Base-by-base conservation (phyloP, 1,140 invertebrate species). In the Drosophila chauvacae region DNA sequence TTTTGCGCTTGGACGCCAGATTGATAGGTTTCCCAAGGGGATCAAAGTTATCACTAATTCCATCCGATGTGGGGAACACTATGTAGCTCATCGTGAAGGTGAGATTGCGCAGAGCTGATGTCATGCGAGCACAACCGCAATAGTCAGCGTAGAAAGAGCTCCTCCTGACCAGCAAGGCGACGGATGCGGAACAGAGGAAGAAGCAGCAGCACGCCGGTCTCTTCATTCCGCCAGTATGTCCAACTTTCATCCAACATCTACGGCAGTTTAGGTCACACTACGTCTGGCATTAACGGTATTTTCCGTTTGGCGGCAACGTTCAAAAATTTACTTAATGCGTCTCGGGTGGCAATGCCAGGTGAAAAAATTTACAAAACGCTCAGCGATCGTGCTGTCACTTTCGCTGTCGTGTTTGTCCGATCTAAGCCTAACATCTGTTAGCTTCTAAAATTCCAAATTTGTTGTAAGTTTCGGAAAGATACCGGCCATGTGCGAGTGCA, bases 371-470 rank as follows among this genome's bases (percentile, higher is more conserved):
- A 26, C 3, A 30, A 42, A 16, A 3, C 7, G 28, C 14, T 42
- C 35, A 42, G 10, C 37, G 14, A 30, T 30, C n/a, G 23, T 16
- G 1, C 4, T 44, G 30, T 44, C 39, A 23, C 14, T 20, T 9
- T 58, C 4, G 14, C 9, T 48, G 47, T 20, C 14, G 53, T 13
- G 11, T 44, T 9, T 28, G 47, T 44, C 13, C 16, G 9, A 16
- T 16, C 39, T 26, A 14, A 44, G 28, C 56, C 26, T 35, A 14
- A 64, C 23, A 23, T 41, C 33, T 65, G 18, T 5, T 39, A n/a
- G 20, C 20, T 11, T 39, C 10, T 10, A 33, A 65, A 80, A 48
- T 59, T 75, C 13, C 0, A 59, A 65, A 62, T 47, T 56, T 26
- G 20, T 7, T n/a, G 14, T 9, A 50, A 41, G n/a, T 39, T 50